Evolutionary conservation across 2,797 vertebrate genomes (phyloP), one percentile per base, ranked within the genome.

Genomic region (Coranthus polyacanthus): DNA sequence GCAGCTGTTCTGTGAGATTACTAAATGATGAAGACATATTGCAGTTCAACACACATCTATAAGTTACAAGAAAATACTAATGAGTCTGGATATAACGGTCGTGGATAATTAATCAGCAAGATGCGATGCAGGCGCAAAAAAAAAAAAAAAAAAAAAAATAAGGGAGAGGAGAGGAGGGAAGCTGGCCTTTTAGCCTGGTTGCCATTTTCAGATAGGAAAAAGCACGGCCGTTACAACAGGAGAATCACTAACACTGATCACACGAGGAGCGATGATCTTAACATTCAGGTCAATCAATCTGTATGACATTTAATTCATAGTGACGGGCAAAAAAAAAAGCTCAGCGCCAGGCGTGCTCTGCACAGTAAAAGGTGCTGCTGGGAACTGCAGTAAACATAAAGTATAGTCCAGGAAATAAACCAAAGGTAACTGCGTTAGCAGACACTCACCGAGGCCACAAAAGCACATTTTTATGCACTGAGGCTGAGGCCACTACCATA

Each of bases 141-240:
- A n/a, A n/a, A n/a, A n/a, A n/a, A n/a, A n/a, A n/a, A n/a, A n/a
- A n/a, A n/a, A n/a, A n/a, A n/a, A n/a, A n/a, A n/a, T n/a, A n/a
- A n/a, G n/a, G n/a, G n/a, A n/a, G n/a, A n/a, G n/a, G 50, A 59
- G 38, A 36, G 32, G 45, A 29, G 38, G n/a, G 20, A 60, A 50
- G 24, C 45, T 49, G 66, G 59, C 65, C 67, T 66, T 69, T 62
- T 79, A 67, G 68, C 73, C 74, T 12, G 22, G 0, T 0, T 86
- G 82, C 53, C 71, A 81, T 88, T 88, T 83, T 83, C 55, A 79
- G 41, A 72, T 24, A 12, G 68, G 68, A 65, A 74, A 82, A 73
- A 73, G 38, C 32, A 88, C 72, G 69, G 55, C 61, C 51, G 68
- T 20, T 51, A 26, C 74, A 50, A 18, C 34, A 38, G 34, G 29